These are phyloP conservation scores for Gambusia holbrooki DNA, from an alignment of 2,113 vertebrate genomes.

Conservation along the genomic window DNA sequence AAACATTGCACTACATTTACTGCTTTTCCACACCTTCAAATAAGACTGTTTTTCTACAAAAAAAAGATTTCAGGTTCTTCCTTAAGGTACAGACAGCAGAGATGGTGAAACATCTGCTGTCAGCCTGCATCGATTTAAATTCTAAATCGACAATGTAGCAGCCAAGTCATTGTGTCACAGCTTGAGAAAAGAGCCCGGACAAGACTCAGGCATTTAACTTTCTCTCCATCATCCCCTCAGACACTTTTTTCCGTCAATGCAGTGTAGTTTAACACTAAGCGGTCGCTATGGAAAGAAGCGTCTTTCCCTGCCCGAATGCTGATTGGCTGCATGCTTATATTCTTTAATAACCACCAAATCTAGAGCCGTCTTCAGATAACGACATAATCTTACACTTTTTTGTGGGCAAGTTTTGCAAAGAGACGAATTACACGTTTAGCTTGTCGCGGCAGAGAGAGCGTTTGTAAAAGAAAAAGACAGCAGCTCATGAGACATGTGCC, in stretches of 20 bases:
- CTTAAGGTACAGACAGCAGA: neutral
- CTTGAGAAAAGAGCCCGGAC: neutral
- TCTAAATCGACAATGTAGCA: conserved; percentile 2
- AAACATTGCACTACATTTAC: conserved; percentile 6
- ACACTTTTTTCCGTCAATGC: conserved; percentile 8
- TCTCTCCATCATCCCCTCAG: conserved; percentile 38
- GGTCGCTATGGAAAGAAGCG: conserved; percentile 45
- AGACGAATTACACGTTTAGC: conserved; percentile 20
- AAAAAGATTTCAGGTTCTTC: neutral
- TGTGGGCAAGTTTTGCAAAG: conserved; percentile 30
- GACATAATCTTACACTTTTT: conserved; percentile 15
- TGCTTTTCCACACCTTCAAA: conserved; percentile 3
- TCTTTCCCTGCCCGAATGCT: conserved; percentile 48
- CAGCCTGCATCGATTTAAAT: conserved; percentile 9
- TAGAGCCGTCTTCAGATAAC: neutral
- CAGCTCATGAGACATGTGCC: conserved; percentile 2
- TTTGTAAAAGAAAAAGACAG: conserved; percentile 43
- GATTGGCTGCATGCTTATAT: conserved; percentile 59
- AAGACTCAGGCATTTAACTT: conserved; percentile 9
- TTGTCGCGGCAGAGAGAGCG: conserved; percentile 32
- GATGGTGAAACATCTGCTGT: conserved; percentile 15
- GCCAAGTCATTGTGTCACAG: conserved; percentile 6
- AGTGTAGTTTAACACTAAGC: conserved; percentile 11
- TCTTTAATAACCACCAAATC: conserved; percentile 21
- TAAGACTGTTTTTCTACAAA: neutral